A percentile compares a stretch with the other conserved stretches of the same genome.
phyloP scores from a whole-genome alignment of 2,113 vertebrate species.

The Caretta caretta region DNA sequence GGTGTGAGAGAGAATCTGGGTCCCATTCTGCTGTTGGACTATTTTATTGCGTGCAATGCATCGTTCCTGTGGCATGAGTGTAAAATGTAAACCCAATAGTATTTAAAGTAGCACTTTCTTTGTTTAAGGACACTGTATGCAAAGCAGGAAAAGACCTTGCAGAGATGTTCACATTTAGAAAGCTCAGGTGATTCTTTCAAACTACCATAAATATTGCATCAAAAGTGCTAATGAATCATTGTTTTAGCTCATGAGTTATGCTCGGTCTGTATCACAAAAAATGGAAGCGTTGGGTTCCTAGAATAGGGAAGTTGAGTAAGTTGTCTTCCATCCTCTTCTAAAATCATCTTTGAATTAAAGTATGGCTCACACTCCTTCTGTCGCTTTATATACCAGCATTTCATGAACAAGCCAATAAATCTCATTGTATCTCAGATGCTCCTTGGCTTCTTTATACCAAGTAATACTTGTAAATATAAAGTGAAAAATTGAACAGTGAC shows the following conservation, averaged over 20 bases:
- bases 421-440: conserved; percentile 59
- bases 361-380: conserved; percentile 30
- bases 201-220: neutral
- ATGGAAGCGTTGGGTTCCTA: conserved; percentile 48
- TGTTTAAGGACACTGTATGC: neutral
- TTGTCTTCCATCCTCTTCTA: neutral
- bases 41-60: conserved; percentile 17
- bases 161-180: neutral
- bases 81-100: neutral
- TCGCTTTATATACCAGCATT: neutral
- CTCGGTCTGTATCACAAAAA: conserved; percentile 45
- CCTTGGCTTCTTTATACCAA: conserved; percentile 34
- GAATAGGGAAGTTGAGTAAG: neutral
- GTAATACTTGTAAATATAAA: conserved; percentile 38
- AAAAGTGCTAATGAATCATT: neutral
- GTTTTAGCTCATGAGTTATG: neutral
- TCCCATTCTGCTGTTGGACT: conserved; percentile 20
- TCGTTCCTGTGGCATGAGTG: neutral
- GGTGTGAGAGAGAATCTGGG: conserved; percentile 43
- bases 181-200: conserved; percentile 1
- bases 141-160: conserved; percentile 16
- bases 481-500: neutral
- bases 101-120: neutral
- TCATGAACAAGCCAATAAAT: conserved; percentile 47
- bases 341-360: conserved; percentile 23